Conservation (phyloP, 2,888 invertebrate genomes). For the Norana najaformis region DNA sequence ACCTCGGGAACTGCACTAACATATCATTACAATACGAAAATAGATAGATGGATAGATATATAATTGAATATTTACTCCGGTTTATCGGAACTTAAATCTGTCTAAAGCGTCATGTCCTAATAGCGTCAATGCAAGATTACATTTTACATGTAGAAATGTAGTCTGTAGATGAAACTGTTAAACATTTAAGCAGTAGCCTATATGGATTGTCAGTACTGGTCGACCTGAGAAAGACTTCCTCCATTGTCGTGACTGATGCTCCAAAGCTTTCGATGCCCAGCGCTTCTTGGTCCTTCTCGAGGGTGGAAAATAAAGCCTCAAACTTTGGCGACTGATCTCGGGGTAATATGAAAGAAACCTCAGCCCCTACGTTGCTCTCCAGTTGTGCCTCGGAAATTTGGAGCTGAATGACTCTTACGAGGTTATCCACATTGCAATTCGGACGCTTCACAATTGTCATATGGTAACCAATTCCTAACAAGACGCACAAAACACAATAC, state of each 20-base stretch:
- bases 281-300: constrained; percentile 53
- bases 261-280: constrained; percentile 79
- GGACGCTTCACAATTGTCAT: constrained; percentile 71
- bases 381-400: constrained; percentile 72
- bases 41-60: too few species aligned
- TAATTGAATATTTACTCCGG: neutral
- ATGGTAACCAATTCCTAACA: constrained; percentile 73
- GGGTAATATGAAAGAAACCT: constrained; percentile 58
- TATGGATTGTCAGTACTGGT: neutral
- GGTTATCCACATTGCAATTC: constrained; percentile 63
- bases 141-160: neutral
- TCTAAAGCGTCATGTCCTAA: neutral
- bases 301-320: constrained; percentile 50
- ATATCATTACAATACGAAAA: neutral
- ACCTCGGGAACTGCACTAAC: neutral
- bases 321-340: constrained; percentile 52
- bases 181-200: neutral
- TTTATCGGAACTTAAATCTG: neutral
- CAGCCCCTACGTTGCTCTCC: constrained; percentile 60
- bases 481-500: neutral
- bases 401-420: constrained; percentile 69
- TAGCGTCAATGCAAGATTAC: neutral
- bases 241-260: constrained; percentile 81
- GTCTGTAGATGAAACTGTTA: neutral
- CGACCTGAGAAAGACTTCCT: constrained; percentile 74